Base-by-base conservation (phyloP, 2,797 vertebrate species). In the Decapterus maruadsi region DNA sequence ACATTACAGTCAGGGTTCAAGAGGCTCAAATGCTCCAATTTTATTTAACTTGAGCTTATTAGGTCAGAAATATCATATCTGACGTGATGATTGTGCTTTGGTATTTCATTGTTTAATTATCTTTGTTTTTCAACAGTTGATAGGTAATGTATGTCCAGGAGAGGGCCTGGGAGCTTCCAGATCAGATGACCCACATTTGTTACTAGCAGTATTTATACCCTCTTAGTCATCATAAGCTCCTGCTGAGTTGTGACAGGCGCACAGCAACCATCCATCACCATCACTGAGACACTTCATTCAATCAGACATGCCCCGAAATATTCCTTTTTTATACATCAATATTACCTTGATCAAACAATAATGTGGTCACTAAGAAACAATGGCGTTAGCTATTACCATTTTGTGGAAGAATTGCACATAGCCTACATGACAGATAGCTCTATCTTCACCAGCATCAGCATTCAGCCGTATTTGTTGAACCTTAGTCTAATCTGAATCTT, bases 1-100 rank as follows among this genome's bases (percentile, higher is more conserved):
- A 71, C 38, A 75, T 59, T 34, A 53, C 13, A 50, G 19, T 43
- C 29, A 55, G 6, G 38, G 68, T 82, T 83, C 51, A 45, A 60
- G 2, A 50, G 34, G 34, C 64, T 58, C 19, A 43, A n/a, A 66
- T 70, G n/a, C 12, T 74, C 26, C 36, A 75, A 48, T 38, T 64
- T 10, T 0, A 3, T 38, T 66, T 51, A 13, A 14, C 40, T 54
- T 54, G 16, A 38, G 54, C 14, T 50, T 1, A 60, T 61, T 70
- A 45, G 1, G 1, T 42, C 1, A 67, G 8, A 38, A 56, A 51
- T 34, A 34, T 34, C 31, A 34, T 34, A 34, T 34, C 31, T 34
- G 31, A 34, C 31, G 6, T 34, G 31, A 34, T 34, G 31, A 5
- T 34, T 34, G 31, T 34, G 31, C 26, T 34, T 34, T 34, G 4